These are phyloP conservation scores for Stomatorhinus ivindoensis DNA, from an alignment of 2,113 vertebrate genomes.

Conservation along the genomic window DNA sequence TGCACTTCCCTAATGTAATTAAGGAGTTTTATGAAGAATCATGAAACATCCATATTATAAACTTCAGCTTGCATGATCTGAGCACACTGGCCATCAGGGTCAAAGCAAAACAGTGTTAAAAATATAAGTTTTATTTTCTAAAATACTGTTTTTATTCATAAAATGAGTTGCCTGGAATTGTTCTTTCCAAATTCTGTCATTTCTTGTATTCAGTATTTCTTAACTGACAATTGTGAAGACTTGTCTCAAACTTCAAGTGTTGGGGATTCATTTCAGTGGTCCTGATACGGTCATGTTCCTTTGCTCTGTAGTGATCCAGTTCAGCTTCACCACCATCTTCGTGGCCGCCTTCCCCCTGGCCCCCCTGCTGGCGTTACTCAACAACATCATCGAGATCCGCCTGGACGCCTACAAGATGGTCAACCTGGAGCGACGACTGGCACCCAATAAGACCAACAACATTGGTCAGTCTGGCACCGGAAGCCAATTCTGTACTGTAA, in stretches of 20 bases:
- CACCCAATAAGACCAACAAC: conserved; percentile 81
- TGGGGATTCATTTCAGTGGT: background rate
- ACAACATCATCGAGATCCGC: conserved; percentile 83
- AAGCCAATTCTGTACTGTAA: background rate
- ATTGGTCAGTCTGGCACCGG: conserved; percentile 67
- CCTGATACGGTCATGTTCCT: background rate
- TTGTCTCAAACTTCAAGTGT: background rate
- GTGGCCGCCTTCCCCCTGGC: conserved; percentile 90
- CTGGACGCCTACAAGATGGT: conserved; percentile 87
- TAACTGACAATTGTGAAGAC: background rate
- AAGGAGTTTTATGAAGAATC: background rate
- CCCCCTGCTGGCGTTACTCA: conserved; percentile 74
- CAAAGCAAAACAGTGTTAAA: background rate
- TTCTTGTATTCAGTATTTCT: background rate
- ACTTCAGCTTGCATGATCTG: background rate
- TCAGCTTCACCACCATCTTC: conserved; percentile 93
- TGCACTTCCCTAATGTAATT: background rate
- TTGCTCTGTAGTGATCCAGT: conserved; percentile 73
- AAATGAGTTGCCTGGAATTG: background rate
- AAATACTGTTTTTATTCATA: background rate
- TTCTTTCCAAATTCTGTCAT: background rate
- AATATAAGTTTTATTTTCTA: too few species aligned
- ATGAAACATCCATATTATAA: background rate
- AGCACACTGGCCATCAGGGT: background rate
- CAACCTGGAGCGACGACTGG: conserved; percentile 64